A percentile compares a stretch with the other conserved stretches of the same genome.
phyloP scores from a whole-genome alignment of 2,113 vertebrate genomes.

The Pterophyllum scalare region DNA sequence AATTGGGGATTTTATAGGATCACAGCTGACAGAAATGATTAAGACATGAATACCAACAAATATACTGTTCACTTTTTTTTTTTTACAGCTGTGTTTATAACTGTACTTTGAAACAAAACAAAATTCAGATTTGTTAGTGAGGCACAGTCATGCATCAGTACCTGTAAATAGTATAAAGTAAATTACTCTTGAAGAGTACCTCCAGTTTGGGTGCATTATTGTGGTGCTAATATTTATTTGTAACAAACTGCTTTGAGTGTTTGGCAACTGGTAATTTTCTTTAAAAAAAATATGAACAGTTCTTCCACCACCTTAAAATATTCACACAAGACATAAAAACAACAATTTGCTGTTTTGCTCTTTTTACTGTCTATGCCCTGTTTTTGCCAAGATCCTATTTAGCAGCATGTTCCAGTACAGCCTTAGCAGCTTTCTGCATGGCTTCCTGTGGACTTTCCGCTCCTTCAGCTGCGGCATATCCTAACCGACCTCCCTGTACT shows the following conservation, averaged over 20 bases:
- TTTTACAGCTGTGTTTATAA: background rate
- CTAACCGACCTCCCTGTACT: background rate
- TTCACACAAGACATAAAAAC: background rate
- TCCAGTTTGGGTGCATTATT: accelerated
- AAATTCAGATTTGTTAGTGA: no score
- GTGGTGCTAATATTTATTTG: accelerated
- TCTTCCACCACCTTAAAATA: accelerated
- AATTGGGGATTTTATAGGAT: background rate
- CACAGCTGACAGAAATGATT: background rate
- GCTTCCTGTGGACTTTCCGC: background rate
- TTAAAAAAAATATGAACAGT: background rate
- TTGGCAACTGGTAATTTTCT: background rate
- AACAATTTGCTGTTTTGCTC: background rate
- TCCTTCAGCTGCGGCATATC: background rate
- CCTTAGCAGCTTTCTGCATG: background rate
- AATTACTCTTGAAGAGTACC: background rate
- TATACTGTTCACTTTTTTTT: accelerated
- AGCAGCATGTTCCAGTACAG: background rate
- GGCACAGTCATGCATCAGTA: background rate
- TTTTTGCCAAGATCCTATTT: background rate
- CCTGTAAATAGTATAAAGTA: background rate
- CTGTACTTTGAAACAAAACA: background rate
- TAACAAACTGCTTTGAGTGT: background rate
- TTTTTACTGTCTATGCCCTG: background rate
- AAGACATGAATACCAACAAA: background rate